These are phyloP conservation scores for Lapara coniferarum DNA, from an alignment of 2,888 invertebrate species.

Conservation along the genomic window DNA sequence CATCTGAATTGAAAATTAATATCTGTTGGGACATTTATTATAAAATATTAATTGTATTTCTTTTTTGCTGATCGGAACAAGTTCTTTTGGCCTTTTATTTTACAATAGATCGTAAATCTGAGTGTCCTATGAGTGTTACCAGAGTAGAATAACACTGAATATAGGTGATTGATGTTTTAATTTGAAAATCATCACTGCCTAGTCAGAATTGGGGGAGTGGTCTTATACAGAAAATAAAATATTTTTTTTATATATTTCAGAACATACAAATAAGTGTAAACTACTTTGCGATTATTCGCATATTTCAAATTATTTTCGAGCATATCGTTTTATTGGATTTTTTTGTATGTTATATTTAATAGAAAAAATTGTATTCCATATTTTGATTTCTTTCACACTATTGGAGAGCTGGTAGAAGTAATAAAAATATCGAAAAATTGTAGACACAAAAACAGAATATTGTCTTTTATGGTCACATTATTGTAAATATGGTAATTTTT, in stretches of 20 bases:
- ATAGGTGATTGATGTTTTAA: constrained; percentile 33
- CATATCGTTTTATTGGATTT: not conserved
- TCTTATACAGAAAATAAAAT: not conserved
- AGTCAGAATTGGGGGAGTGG: constrained; percentile 6
- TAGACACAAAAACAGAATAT: too few species aligned
- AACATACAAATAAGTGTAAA: not conserved
- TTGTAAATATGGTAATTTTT: not conserved
- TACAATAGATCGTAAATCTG: constrained; percentile 27
- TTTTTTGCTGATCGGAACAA: not conserved
- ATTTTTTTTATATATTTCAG: not conserved
- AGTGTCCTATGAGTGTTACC: constrained; percentile 33
- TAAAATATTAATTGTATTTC: not conserved
- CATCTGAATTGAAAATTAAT: too few species aligned
- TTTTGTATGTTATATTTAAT: not conserved
- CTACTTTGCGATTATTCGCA: not conserved
- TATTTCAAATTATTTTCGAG: not conserved
- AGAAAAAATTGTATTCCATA: too few species aligned
- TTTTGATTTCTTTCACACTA: too few species aligned
- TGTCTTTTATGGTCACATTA: not conserved
- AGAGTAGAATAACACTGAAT: constrained; percentile 30
- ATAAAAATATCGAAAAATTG: too few species aligned
- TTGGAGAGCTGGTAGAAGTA: too few species aligned
- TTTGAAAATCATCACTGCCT: constrained; percentile 33
- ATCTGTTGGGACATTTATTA: not conserved
- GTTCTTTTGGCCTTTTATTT: constrained; percentile 4